A percentile compares a stretch with the other conserved stretches of the same genome.
Conservation (phyloP, 2,113 vertebrate species). For the Australoheros scitulus region DNA sequence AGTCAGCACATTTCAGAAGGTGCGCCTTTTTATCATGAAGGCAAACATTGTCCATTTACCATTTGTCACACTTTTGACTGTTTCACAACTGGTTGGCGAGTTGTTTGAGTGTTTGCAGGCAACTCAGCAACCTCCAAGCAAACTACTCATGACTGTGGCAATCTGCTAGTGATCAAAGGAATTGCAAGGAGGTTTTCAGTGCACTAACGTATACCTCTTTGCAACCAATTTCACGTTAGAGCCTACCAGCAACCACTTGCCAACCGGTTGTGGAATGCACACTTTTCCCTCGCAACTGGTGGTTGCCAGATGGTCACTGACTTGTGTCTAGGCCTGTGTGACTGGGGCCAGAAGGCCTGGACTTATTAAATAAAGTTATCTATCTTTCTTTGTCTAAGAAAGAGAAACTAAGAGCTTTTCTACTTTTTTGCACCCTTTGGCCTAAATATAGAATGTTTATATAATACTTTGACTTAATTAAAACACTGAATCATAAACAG, state of each 20-base stretch:
- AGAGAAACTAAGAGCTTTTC: background rate
- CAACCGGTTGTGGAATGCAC: background rate
- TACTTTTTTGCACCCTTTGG: background rate
- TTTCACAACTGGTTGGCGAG: background rate
- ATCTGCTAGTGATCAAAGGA: fast-evolving
- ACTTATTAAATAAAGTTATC: fast-evolving
- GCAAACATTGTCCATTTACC: too few relatives aligned
- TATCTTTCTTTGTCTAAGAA: fast-evolving
- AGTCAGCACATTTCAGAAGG: background rate
- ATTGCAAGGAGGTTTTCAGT: background rate
- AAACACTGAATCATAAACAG: background rate
- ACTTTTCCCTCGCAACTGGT: background rate
- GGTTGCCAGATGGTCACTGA: background rate
- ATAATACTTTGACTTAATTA: background rate
- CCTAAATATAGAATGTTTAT: fast-evolving
- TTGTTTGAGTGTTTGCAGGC: background rate
- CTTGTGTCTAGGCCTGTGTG: too few relatives aligned
- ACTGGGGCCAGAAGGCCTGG: background rate
- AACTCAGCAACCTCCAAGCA: background rate
- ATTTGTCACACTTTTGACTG: fast-evolving
- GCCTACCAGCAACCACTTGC: background rate
- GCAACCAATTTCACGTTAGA: background rate
- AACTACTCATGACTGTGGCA: background rate
- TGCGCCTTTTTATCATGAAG: too few relatives aligned
- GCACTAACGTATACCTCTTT: background rate